phyloP scores from a whole-genome alignment of 2,888 invertebrate genomes.

The Camponotus fellah region DNA sequence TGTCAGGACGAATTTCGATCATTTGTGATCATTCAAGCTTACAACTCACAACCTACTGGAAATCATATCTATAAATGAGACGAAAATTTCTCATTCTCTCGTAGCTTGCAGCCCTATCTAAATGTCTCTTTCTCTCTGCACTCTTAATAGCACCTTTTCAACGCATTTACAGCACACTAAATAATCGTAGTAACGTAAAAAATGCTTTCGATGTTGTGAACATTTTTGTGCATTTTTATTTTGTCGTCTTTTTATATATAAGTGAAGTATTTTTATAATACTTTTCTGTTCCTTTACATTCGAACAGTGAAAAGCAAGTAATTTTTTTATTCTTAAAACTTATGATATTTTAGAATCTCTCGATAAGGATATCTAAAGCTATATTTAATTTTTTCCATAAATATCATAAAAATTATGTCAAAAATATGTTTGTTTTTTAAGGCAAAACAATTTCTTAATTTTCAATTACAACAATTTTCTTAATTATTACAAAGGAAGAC shows the following conservation, averaged over 20 bases:
- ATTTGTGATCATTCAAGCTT: slow-evolving; percentile 58
- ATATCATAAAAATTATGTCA: neutral
- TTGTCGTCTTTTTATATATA: neutral
- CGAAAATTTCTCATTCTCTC: slow-evolving; percentile 38
- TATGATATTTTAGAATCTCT: slow-evolving; percentile 12
- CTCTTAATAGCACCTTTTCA: slow-evolving; percentile 45
- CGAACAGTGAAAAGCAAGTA: neutral
- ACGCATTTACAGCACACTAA: slow-evolving; percentile 43
- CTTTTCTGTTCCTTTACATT: neutral
- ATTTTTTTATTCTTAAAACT: neutral
- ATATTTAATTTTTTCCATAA: neutral
- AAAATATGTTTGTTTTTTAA: neutral
- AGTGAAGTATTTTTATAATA: neutral
- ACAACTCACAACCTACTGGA: slow-evolving; percentile 41
- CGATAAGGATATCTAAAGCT: neutral
- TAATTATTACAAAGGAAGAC: neutral
- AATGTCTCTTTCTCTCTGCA: slow-evolving; percentile 44
- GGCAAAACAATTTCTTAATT: neutral
- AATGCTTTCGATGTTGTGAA: slow-evolving; percentile 72
- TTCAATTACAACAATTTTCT: neutral
- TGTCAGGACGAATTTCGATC: slow-evolving; percentile 45
- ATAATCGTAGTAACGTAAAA: slow-evolving; percentile 20
- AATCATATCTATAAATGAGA: slow-evolving; percentile 34
- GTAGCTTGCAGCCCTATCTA: slow-evolving; percentile 50
- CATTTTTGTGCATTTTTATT: slow-evolving; percentile 28